Evolutionary conservation across 2,888 invertebrate genomes (phyloP), one percentile per base, ranked within the genome.

Genomic region (Lasioglossum pauxillum): DNA sequence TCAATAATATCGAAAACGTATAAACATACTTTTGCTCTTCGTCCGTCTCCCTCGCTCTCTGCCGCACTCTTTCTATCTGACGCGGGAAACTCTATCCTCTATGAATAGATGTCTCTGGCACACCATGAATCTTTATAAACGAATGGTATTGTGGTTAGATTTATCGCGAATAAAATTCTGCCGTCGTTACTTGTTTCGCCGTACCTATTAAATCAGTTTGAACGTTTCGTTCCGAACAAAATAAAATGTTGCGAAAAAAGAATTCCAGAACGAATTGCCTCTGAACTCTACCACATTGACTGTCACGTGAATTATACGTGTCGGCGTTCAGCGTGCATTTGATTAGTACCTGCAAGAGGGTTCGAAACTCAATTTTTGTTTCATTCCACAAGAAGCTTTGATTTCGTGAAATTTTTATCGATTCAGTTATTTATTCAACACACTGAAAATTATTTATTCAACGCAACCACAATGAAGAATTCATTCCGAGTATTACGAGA

Each of bases 1-100:
- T 53, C 46, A 27, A 69, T 49, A 71, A 69, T 49, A 67, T 38
- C 16, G 78, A 16, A 44, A 71, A 41, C 49, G 77, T 76, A 69
- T 46, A 69, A 78, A 71, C 78, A 78, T 46, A 53, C 10, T 27
- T 38, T 53, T 41, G 23, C 64, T 46, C 60, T 64, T 23, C 41
- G 64, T 60, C 3, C 31, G 31, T 4, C 57, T 60, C 1, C 31
- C 64, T 8, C 27, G 14, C 76, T n/a, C 31, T 12, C 27, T 5
- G 0, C 10, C 16, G 4, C 7, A 0, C 27, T 31, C 31, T 64
- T 8, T 57, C 27, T 12, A 60, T 23, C 53, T 23, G n/a, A 0
- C 7, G n/a, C 31, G 31, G 64, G 31, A 31, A 31, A 14, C 16
- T 31, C 31, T 5, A 31, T 64, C 31, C 64, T 69, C 23, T 19